Evolutionary conservation across 2,113 vertebrate genomes (phyloP).

Genomic region (Charadrius vociferus): DNA sequence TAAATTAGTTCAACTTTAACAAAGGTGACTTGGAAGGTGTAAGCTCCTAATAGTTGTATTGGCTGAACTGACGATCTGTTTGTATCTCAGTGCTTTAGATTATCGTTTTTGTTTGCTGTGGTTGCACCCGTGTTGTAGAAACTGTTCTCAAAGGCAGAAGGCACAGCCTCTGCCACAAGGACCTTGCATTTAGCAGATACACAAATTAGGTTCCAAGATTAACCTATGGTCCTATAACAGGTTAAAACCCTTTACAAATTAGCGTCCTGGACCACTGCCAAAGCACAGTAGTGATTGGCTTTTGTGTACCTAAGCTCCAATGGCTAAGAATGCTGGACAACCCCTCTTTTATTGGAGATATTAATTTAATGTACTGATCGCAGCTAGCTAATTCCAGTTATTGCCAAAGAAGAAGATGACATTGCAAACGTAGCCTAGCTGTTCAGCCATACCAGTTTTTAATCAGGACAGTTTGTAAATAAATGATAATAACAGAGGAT

Average conservation of each 20-base stretch:
- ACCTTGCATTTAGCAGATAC: constrained; percentile 1
- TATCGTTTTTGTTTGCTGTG: neutral
- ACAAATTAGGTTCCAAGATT: neutral
- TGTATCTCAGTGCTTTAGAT: neutral
- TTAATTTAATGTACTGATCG: neutral
- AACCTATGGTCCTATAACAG: neutral
- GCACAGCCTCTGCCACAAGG: neutral
- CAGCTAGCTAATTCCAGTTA: neutral
- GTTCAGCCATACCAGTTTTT: neutral
- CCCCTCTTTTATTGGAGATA: neutral
- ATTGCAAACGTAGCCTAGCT: neutral
- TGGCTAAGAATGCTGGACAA: neutral
- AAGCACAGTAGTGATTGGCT: neutral
- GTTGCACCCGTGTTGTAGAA: neutral
- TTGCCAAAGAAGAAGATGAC: neutral
- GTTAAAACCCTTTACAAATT: constrained; percentile 28
- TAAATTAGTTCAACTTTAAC: neutral
- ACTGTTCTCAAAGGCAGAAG: neutral
- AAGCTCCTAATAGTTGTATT: neutral
- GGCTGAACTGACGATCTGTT: neutral
- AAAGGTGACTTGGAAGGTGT: neutral
- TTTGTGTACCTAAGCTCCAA: neutral
- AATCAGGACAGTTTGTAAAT: neutral
- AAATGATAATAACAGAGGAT: neutral
- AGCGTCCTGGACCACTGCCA: constrained; percentile 17